A percentile compares a stretch with the other conserved stretches of the same genome.
These are phyloP conservation scores for Maccullochella peelii DNA, from an alignment of 2,113 vertebrate genomes.

Conservation along the genomic window DNA sequence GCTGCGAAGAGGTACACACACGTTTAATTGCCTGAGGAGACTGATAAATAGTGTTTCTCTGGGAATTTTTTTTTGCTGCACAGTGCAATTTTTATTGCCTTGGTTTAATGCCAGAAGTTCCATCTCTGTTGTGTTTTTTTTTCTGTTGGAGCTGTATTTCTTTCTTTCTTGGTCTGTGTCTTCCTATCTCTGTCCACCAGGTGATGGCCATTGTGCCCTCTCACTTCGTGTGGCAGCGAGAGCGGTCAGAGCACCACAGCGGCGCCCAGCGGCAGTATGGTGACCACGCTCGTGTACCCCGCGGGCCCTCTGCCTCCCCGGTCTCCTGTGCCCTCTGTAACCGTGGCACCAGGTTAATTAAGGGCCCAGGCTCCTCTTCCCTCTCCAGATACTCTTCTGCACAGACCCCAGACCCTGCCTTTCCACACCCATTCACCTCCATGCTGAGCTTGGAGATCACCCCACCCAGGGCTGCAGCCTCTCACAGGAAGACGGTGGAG, in stretches of 20 bases:
- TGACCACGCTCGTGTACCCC: constrained; percentile 76
- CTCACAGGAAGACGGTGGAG: background rate
- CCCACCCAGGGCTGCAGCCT: constrained; percentile 32
- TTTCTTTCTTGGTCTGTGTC: background rate
- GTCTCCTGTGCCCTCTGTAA: constrained; percentile 87
- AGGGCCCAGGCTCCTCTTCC: background rate
- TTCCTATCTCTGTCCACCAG: constrained; percentile 71
- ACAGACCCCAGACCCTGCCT: background rate
- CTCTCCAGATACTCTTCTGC: constrained; percentile 23
- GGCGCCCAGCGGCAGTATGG: constrained; percentile 89
- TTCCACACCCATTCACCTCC: constrained; percentile 3
- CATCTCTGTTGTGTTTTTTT: background rate
- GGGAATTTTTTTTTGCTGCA: constrained; percentile 21
- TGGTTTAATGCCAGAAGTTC: constrained; percentile 11
- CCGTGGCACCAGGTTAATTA: constrained; percentile 38
- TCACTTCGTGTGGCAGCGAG: constrained; percentile 92
- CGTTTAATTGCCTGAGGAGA: constrained; percentile 4
- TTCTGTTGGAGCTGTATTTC: background rate
- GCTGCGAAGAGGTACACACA: constrained; percentile 92
- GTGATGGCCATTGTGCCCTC: constrained; percentile 95
- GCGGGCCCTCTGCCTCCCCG: constrained; percentile 87
- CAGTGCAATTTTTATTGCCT: constrained; percentile 17
- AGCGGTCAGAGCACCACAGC: constrained; percentile 89
- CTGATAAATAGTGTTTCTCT: constrained; percentile 21
- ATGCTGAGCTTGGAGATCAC: constrained; percentile 59